Evolutionary conservation across 1,140 invertebrate species (phyloP), one percentile per base, ranked within the genome.

Genomic region (Scaptomyza pallida): DNA sequence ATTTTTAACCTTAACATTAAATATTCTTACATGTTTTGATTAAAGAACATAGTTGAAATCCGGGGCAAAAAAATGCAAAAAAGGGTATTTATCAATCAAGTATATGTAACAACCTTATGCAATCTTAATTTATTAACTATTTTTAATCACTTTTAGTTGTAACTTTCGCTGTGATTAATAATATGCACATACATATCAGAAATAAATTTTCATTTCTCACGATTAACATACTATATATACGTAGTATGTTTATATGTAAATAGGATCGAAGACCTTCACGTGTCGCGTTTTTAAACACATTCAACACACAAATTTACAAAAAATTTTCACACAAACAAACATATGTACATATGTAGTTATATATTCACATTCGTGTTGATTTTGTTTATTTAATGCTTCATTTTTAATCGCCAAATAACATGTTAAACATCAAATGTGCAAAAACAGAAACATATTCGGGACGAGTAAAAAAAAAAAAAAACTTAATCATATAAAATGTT

Each of bases 381-480:
- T 30, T 63, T 69, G 59, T 55, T 70, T 70, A 70, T 64, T 56
- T 44, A 41, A 55, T 33, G 65, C 41, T 63, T 63, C 30, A 48
- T 69, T 69, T 69, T 40, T 19, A 70, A 70, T 59, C 51, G 51
- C 33, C 67, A 67, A 50, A 8, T 50, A 67, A 67, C 57, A 67
- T 19, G 33, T 55, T 69, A 12, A 21, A 56, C 43, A 55, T 55
- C 52, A 26, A 26, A 57, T 33, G 37, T 13, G 19, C 41, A 62
- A 54, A 30, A 33, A 10, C 0, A 4, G 21, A 51, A 55, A 47
- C 13, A 62, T 40, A 40, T 21, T 5, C 37, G 37, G 60, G 30
- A 68, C 15, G 17, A 59, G 21, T 9, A 3, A 30, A 37, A 52
- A n/a, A 12, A 8, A 30, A 15, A n/a, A 21, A 15, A 54, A 21